Evolutionary conservation across 2,888 invertebrate genomes (phyloP).

Genomic region (Meliscaeva auricollis): DNA sequence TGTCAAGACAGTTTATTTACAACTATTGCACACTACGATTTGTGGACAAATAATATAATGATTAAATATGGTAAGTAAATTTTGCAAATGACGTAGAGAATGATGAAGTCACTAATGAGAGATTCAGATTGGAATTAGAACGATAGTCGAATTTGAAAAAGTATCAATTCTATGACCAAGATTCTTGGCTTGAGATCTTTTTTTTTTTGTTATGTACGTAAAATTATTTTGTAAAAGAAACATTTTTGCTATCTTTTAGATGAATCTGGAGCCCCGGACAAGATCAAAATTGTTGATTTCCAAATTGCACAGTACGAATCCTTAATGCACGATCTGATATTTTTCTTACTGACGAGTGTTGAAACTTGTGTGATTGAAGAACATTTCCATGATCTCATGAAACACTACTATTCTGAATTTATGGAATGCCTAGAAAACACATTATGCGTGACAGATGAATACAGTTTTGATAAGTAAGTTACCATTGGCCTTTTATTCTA

Average conservation of each 20-base stretch:
- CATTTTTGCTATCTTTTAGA: too few relatives aligned
- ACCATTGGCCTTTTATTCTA: background rate
- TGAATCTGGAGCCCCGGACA: constrained; percentile 82
- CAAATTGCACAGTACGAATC: constrained; percentile 86
- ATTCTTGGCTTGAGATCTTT: too few relatives aligned
- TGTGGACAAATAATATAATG: constrained; percentile 88
- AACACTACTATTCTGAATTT: constrained; percentile 85
- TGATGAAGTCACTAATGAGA: too few relatives aligned
- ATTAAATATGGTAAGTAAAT: constrained; percentile 83
- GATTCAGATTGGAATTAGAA: too few relatives aligned
- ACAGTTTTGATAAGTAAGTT: constrained; percentile 83
- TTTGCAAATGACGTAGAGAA: too few relatives aligned
- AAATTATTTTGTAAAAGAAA: too few relatives aligned
- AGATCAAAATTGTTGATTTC: constrained; percentile 86
- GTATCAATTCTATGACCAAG: too few relatives aligned
- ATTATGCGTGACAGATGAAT: constrained; percentile 82
- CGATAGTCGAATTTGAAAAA: too few relatives aligned
- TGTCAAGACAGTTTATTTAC: constrained; percentile 84
- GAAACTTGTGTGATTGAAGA: constrained; percentile 83
- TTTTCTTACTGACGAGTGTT: constrained; percentile 86
- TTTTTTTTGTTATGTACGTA: too few relatives aligned
- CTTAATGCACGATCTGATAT: constrained; percentile 85
- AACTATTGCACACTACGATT: constrained; percentile 86
- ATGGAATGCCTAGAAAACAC: constrained; percentile 83
- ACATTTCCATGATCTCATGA: constrained; percentile 85